phyloP scores from a whole-genome alignment of 2,113 vertebrate species.

The Oceanites oceanicus region DNA sequence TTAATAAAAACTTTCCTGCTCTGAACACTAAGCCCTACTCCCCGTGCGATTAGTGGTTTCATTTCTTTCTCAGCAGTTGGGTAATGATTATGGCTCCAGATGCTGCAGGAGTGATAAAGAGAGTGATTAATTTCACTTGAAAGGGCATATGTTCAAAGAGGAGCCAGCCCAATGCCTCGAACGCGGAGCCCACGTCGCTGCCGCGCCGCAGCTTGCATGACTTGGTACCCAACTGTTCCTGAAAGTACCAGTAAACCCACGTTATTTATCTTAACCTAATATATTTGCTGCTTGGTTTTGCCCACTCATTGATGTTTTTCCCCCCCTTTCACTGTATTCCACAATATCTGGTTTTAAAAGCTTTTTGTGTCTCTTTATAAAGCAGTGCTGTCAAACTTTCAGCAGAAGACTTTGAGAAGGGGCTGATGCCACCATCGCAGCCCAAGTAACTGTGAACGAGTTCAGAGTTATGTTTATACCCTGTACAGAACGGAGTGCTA shows the following conservation, averaged over 20 bases:
- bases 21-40: conserved; percentile 72
- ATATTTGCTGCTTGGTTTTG: neutral
- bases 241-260: neutral
- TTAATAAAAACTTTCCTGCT: conserved; percentile 80
- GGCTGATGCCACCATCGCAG: neutral
- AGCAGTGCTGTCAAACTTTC: neutral
- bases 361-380: neutral
- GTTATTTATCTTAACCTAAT: neutral
- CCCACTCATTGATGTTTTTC: neutral
- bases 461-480: neutral
- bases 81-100: conserved; percentile 87
- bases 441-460: neutral
- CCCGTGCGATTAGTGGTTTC: conserved; percentile 87
- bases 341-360: neutral
- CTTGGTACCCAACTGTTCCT: conserved; percentile 56
- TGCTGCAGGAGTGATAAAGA: conserved; percentile 90
- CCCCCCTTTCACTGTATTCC: neutral
- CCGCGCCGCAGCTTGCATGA: conserved; percentile 12
- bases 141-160: conserved; percentile 86
- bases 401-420: neutral
- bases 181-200: conserved; percentile 59
- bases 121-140: conserved; percentile 96
- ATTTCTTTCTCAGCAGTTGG: conserved; percentile 92
- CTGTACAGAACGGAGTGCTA: neutral
- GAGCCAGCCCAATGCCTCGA: conserved; percentile 70